These are phyloP conservation scores for Clavelina lepadiformis DNA, from an alignment of 23 tunicate genomes.

Conservation along the genomic window DNA sequence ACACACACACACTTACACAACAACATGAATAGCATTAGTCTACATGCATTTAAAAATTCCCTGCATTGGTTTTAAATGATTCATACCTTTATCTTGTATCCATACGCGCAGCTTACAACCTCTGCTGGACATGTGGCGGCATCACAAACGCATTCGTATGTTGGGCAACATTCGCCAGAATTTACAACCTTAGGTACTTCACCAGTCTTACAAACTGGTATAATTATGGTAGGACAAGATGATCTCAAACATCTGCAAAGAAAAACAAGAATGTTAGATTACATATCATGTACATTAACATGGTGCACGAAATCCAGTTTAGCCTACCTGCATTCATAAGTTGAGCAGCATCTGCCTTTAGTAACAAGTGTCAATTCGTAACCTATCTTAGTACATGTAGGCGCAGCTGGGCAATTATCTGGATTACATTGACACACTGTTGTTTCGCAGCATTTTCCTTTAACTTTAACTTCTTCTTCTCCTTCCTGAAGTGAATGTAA, in stretches of 20 bases:
- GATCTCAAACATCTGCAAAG: constrained; percentile 67
- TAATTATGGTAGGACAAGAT: constrained; percentile 33
- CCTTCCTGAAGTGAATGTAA: constrained; percentile 72
- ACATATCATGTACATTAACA: neutral
- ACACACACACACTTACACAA: neutral
- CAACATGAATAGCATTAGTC: neutral
- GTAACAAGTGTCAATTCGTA: constrained; percentile 34
- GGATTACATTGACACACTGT: constrained; percentile 76
- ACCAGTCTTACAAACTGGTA: constrained; percentile 54
- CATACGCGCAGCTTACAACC: constrained; percentile 43
- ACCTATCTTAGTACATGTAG: constrained; percentile 56
- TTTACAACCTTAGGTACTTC: constrained; percentile 36
- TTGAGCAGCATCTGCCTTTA: constrained; percentile 72
- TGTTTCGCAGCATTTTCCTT: constrained; percentile 63
- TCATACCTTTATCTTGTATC: constrained; percentile 65
- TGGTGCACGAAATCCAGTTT: too few species aligned
- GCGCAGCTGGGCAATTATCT: constrained; percentile 58
- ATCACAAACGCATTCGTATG: constrained; percentile 81
- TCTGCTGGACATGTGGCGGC: constrained; percentile 67
- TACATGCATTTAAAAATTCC: too few species aligned
- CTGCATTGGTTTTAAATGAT: neutral
- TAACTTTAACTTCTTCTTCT: constrained; percentile 40
- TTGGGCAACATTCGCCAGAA: constrained; percentile 78
- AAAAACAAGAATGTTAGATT: neutral
- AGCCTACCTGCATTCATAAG: constrained; percentile 84